Evolutionary conservation across 2,797 vertebrate genomes (phyloP), one percentile per base, ranked within the genome.

Genomic region (Smutsia gigantea): DNA sequence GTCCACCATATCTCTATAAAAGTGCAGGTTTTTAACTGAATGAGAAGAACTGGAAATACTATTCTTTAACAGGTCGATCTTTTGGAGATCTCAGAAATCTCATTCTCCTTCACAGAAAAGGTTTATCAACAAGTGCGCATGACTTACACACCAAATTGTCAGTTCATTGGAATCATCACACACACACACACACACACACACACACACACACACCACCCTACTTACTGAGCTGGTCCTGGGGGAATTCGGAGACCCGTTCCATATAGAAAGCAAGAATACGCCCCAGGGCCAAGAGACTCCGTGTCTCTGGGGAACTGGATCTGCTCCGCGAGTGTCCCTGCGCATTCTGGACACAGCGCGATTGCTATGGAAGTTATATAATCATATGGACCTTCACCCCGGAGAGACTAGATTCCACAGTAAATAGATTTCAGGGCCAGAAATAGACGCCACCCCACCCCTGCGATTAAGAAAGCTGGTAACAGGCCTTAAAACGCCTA

Each of bases 211-310:
- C 25, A 81, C 77, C 23, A 59, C 21, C n/a, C 75, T 87, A 86
- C 87, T 93, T 95, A 92, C 87, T 95, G 91, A 97, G 72, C 55
- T 39, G 23, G 61, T 98, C 66, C 68, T 92, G 77, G 77, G 84
- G 87, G 18, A 87, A 85, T 90, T 82, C 42, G n/a, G 61, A 93
- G 68, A n/a, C 37, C 78, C 13, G 8, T 46, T 77, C 85, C 88
- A 82, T n/a, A 1, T 25, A 89, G 57, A 42, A 88, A 88, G 83
- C 61, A 75, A 51, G 19, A 77, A 71, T 77, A 79, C 85, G 59
- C 37, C 37, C 53, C 49, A 34, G 71, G 39, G 29, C 39, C 51
- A 14, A 79, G 25, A 74, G 49, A 39, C 37, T 90, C 64, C 3
- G 2, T 27, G 3, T 66, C 27, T 74, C n/a, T 42, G 10, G 71